Percentiles rank a stretch among this genome's conserved stretches.
Conservation (phyloP, 2,113 vertebrate species). For the Sigmodon hispidus region DNA sequence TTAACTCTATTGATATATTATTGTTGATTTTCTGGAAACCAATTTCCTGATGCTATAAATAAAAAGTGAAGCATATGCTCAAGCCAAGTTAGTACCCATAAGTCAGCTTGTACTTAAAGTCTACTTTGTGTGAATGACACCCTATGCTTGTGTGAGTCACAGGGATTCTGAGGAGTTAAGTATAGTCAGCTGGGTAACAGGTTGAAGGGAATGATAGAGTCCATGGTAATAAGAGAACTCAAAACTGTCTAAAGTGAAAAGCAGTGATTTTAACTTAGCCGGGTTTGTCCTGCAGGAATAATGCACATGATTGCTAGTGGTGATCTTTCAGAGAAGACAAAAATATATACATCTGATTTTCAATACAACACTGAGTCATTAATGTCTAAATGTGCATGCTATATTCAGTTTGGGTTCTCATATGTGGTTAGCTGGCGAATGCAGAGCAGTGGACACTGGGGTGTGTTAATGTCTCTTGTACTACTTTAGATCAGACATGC, state of each 20-base stretch:
- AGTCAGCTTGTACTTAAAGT: not conserved
- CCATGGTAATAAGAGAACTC: not conserved
- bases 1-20: not conserved
- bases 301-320: not conserved
- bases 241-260: not conserved
- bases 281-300: not conserved
- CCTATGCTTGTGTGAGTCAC: not conserved
- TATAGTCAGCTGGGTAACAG: not conserved
- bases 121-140: not conserved
- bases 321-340: not conserved
- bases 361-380: not conserved
- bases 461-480: not conserved
- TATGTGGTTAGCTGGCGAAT: not conserved
- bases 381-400: not conserved
- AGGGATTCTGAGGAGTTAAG: not conserved
- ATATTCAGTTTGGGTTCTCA: not conserved
- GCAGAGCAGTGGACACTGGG: not conserved
- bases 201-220: too few relatives aligned
- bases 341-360: not conserved
- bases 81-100: not conserved
- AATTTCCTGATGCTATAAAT: constrained; percentile 2
- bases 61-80: not conserved
- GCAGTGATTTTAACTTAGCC: not conserved
- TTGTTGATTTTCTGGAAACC: constrained; percentile 39
- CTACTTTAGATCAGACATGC: not conserved